phyloP scores from a whole-genome alignment of 53 echinoderm and acorn worm genomes.

The Holothuria scabra region DNA sequence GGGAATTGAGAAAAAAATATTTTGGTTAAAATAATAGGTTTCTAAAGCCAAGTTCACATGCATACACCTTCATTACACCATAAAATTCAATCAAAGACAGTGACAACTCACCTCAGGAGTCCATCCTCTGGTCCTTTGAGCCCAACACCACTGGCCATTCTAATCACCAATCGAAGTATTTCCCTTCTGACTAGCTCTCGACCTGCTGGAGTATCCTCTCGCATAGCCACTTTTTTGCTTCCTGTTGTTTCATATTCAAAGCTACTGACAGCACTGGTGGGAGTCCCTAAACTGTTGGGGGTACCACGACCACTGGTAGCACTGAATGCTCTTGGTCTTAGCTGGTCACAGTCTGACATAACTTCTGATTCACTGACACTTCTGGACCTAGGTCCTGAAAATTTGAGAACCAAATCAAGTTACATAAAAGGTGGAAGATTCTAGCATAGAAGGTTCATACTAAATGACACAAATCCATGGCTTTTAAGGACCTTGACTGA shows the following conservation, averaged over 20 bases:
- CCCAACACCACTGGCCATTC: slow-evolving; percentile 90
- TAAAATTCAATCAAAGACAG: too few relatives aligned
- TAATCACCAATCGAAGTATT: slow-evolving; percentile 81
- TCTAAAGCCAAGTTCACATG: too few relatives aligned
- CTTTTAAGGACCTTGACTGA: too few relatives aligned
- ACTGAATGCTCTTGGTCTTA: slow-evolving; percentile 75
- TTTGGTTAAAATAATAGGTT: too few relatives aligned
- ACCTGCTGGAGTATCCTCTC: slow-evolving; percentile 81
- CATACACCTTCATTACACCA: too few relatives aligned
- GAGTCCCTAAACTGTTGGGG: slow-evolving; percentile 60
- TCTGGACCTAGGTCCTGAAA: slow-evolving; percentile 41
- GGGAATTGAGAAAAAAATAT: too few relatives aligned
- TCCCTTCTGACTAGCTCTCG: slow-evolving; percentile 80
- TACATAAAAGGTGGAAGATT: too few relatives aligned
- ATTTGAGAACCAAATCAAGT: neutral
- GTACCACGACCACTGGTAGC: slow-evolving; percentile 80
- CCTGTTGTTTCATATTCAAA: slow-evolving; percentile 57
- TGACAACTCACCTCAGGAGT: slow-evolving; percentile 67
- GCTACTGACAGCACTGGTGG: slow-evolving; percentile 72
- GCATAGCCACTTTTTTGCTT: slow-evolving; percentile 62
- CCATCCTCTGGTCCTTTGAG: slow-evolving; percentile 96
- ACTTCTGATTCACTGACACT: slow-evolving; percentile 68
- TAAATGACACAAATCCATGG: too few relatives aligned
- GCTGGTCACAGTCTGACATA: slow-evolving; percentile 31
- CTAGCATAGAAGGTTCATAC: too few relatives aligned